Base-by-base conservation (phyloP, 2,113 vertebrate genomes). In the Cynopterus brachyotis region DNA sequence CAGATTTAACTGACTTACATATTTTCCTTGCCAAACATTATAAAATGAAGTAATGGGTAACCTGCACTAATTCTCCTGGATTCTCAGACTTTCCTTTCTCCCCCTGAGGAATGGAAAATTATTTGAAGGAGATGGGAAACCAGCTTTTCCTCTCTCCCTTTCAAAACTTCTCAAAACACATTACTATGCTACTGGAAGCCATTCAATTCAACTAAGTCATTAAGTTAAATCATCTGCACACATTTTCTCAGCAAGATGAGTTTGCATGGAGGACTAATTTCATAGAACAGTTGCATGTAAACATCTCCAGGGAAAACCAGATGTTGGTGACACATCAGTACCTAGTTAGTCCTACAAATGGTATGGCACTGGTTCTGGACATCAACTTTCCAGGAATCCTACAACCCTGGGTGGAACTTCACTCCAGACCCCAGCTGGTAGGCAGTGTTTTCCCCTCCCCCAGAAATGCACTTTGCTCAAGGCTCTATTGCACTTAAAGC, bases 171-270 rank as follows among this genome's bases (percentile, higher is more conserved):
- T 98, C 96, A 97, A 98, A 97, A 98, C 97, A 98, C 97, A 97
- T 98, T 98, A 98, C 98, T 97, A 97, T 0, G 94, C 98, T 95
- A 96, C 98, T 98, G 98, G 98, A 98, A 98, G 86, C 57, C 0
- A 1, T 98, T 98, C 98, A 98, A 94, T 67, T 95, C 60, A 97
- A 97, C 98, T 40, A 96, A 98, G 96, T 96, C 98, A 98, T 96
- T 97, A 87, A 98, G 97, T 98, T 97, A 98, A 98, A 97, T 98
- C 98, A 98, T 98, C 98, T 95, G 97, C 97, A 95, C 98, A 95
- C 97, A 97, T 98, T 97, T 94, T 85, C 97, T 97, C 97, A 86
- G 96, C 17, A 28, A 95, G 96, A 98, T 64, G 96, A 98, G 96
- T 97, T 91, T 28, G 91, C 30, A 24, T 92, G 97, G 97, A 97